Conservation (phyloP, 2,113 vertebrate genomes). For the Arvicanthis niloticus region DNA sequence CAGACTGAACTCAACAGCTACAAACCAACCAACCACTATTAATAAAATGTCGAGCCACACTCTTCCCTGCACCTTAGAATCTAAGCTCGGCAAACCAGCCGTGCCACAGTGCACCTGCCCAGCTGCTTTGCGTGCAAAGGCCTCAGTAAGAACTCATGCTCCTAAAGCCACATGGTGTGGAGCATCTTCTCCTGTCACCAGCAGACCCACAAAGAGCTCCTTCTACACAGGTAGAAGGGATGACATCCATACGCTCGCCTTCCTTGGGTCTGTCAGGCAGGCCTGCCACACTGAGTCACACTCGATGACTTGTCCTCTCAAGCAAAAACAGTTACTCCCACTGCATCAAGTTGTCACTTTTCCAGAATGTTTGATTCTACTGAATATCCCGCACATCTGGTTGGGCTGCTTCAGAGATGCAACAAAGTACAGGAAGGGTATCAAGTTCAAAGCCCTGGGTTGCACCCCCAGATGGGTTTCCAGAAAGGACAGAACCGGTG, state of each 20-base stretch:
- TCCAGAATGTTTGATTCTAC: conserved; percentile 3
- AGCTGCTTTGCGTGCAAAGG: background rate
- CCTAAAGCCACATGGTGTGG: background rate
- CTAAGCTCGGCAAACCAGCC: background rate
- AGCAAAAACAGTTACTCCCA: background rate
- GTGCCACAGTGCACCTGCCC: background rate
- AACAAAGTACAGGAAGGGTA: background rate
- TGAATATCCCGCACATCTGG: background rate
- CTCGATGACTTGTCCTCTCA: background rate
- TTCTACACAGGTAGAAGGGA: background rate
- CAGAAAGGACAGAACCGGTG: background rate
- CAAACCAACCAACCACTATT: background rate
- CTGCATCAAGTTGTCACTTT: background rate
- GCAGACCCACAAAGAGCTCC: background rate
- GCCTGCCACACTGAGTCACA: background rate
- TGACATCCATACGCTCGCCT: background rate
- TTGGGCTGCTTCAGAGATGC: background rate
- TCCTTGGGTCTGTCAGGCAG: background rate
- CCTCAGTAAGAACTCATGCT: background rate
- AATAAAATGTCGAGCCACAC: background rate
- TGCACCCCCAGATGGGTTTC: background rate
- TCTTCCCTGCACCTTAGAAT: background rate
- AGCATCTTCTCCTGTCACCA: background rate
- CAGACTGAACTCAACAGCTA: background rate
- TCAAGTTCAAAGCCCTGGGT: background rate